phyloP scores from a whole-genome alignment of 2,797 vertebrate species.

The Phaenicophaeus curvirostris region DNA sequence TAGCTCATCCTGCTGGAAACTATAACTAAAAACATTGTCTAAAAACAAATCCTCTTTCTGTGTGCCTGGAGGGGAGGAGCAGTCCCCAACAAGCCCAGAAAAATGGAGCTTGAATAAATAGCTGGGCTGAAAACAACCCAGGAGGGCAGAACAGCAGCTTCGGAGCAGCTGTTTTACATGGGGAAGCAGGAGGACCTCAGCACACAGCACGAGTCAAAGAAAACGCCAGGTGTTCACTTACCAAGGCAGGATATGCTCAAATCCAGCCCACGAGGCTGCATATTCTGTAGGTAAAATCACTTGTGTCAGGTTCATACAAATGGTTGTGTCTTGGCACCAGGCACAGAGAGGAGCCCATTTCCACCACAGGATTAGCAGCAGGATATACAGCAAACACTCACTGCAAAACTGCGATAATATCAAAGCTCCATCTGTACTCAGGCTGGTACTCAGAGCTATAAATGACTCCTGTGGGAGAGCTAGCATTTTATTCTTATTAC shows the following conservation, averaged over 20 bases:
- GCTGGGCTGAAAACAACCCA: background rate
- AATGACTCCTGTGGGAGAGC: constrained; percentile 1
- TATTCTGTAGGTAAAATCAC: background rate
- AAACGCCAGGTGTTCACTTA: background rate
- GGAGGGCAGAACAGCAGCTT: background rate
- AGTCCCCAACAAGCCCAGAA: background rate
- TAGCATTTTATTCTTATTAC: background rate
- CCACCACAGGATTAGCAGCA: constrained; percentile 40
- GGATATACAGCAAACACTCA: constrained; percentile 1
- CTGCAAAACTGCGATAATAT: background rate
- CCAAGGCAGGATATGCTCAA: background rate
- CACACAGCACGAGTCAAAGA: background rate
- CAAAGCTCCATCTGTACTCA: constrained; percentile 35
- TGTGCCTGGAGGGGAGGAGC: background rate
- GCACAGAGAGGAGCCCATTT: background rate
- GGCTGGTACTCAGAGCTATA: background rate
- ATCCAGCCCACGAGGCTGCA: background rate
- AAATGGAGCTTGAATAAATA: background rate
- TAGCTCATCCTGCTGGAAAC: constrained; percentile 12
- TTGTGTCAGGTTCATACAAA: background rate
- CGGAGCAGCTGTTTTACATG: rapidly evolving
- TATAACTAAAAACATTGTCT: background rate
- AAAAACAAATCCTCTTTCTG: background rate
- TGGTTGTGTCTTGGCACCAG: background rate
- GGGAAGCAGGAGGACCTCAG: background rate